Evolutionary conservation across 2,113 vertebrate species (phyloP).

Genomic region (Xenotilapia leptura): DNA sequence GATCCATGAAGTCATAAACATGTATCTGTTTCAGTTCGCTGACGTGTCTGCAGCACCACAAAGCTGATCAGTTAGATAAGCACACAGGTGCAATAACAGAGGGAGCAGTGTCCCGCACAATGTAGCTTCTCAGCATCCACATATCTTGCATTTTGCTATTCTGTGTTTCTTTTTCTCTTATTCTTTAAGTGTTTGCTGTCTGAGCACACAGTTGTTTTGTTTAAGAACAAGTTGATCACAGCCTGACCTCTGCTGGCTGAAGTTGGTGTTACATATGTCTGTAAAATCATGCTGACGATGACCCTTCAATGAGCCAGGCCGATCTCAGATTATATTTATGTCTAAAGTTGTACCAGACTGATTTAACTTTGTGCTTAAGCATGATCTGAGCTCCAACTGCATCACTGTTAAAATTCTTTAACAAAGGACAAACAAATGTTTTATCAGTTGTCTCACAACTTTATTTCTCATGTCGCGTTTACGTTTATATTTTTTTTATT

Average conservation of each 20-base stretch:
- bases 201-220: background rate
- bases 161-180: background rate
- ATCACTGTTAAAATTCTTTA: background rate
- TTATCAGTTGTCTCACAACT: background rate
- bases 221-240: background rate
- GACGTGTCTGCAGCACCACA: background rate
- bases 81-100: background rate
- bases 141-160: background rate
- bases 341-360: background rate
- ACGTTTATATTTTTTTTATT: background rate
- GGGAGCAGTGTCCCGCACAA: background rate
- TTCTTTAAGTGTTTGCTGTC: background rate
- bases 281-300: background rate
- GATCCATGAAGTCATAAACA: background rate
- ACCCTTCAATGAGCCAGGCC: background rate
- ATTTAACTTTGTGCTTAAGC: background rate
- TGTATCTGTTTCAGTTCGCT: background rate
- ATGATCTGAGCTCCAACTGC: accelerated
- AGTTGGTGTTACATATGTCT: background rate
- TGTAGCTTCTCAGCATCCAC: background rate
- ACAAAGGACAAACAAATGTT: background rate
- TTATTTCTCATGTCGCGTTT: accelerated
- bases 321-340: background rate
- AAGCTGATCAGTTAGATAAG: background rate
- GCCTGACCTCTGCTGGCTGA: background rate